Base-by-base conservation (phyloP, 1,140 invertebrate genomes). In the Monochamus saltuarius region DNA sequence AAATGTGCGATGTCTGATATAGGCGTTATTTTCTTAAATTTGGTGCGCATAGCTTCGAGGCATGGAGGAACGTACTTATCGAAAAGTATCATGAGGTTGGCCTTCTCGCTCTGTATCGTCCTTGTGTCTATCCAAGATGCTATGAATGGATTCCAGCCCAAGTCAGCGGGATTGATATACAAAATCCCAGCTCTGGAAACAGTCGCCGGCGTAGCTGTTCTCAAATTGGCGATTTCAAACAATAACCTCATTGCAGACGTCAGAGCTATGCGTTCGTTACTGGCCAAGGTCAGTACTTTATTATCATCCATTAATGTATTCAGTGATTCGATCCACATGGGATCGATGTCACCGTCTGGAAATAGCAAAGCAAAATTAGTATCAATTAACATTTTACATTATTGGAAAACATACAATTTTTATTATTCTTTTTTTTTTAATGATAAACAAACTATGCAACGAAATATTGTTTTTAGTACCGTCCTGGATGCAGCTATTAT, bases 71-170 rank as follows among this genome's bases (percentile, higher is more conserved):
- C 88, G 73, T 98, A 98, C 74, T 97, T 97, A 71, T 98, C 95
- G 72, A 98, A 97, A 3, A 98, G 81, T 8, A 95, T 87, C 4
- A 87, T 87, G 40, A 98, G 77, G 75, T 89, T 90, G 0, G 91
- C 88, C 52, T 89, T 87, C 74, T 92, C 90, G 0, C 82, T 80
- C 61, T 85, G 80, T 47, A 85, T 82, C 17, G 81, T 84, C 40
- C 90, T 78, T 0, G 86, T 91, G 49, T 97, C 94, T 67, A 97
- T 89, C 96, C 95, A 98, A 46, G 92, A 95, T 7, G 89, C 85
- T 1, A 97, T 89, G 73, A 82, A 97, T 84, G 95, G 94, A 78
- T 92, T 96, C 94, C 95, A 98, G 2, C 95, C 95, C n/a, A 98
- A 82, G 80, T 98, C 95, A 65, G 90, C 87, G 0, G 94, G 90